Evolutionary conservation across 2,797 vertebrate species (phyloP), one percentile per base, ranked within the genome.

Genomic region (Hylomyscus alleni): DNA sequence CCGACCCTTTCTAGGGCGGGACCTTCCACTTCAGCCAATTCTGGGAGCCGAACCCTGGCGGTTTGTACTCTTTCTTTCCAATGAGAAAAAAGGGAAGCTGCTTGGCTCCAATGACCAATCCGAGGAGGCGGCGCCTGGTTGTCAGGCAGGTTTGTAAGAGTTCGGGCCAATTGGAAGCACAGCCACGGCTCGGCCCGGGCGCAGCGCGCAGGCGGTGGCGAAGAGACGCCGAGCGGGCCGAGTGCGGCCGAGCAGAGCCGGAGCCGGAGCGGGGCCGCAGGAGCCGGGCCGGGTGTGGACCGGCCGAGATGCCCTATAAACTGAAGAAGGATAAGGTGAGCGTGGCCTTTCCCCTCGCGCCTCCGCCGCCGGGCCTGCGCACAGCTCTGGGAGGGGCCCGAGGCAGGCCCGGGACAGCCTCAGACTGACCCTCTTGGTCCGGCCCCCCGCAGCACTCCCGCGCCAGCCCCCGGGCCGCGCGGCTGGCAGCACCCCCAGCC

Each of bases 281-380:
- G 97, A 97, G 96, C 94, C 52, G 92, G 97, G 97, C 96, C 75
- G 92, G 95, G 97, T 81, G 97, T 96, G 95, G 95, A 96, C 96
- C 84, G 97, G 97, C 98, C 96, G 98, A 97, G 98, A 98, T 98
- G 98, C 98, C 98, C 98, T 98, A 98, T 97, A 98, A 98, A 98
- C 98, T 98, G 97, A 98, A 98, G 97, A 98, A 98, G 95, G 98
- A 98, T 96, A 98, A 98, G 98, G 98, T 98, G 97, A 98, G 98
- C 96, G 34, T 90, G 93, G 93, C 76, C 88, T 76, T 86, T 91
- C 58, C 87, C 52, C 84, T 24, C 29, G 52, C 65, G 73, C 96
- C 86, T 90, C 86, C 86, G 93, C 76, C 76, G 47, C 24, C 84
- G 93, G 92, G 89, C 94, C 93, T 90, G 75, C 54, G 56, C 40